Percentiles rank a stretch among this genome's conserved stretches.
These are phyloP conservation scores for Etheostoma cragini DNA, from an alignment of 2,113 vertebrate genomes.

Conservation along the genomic window DNA sequence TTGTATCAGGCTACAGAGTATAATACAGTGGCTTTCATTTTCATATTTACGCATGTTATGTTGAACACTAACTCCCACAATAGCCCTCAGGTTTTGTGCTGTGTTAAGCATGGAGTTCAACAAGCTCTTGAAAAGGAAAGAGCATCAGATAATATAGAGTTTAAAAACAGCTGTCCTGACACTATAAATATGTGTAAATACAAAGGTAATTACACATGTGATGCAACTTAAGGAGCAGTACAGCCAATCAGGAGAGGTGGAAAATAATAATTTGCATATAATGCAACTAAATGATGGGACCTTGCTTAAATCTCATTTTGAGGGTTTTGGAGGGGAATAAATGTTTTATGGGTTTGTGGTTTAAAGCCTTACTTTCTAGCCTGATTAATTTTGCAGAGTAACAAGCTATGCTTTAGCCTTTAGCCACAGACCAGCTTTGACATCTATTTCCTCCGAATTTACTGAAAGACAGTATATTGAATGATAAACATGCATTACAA, in stretches of 20 bases:
- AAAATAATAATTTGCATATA: neutral
- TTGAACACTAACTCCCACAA: constrained; percentile 2
- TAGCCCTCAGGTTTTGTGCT: neutral
- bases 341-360: constrained; percentile 1
- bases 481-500: neutral
- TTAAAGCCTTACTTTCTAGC: neutral
- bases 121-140: constrained; percentile 18
- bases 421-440: neutral
- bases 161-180: neutral
- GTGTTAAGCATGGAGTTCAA: constrained; percentile 28
- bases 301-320: neutral
- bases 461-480: neutral
- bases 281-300: neutral
- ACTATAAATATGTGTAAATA: neutral
- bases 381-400: neutral
- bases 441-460: neutral
- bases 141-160: neutral
- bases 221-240: neutral
- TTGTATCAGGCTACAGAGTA: constrained; percentile 5
- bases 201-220: neutral
- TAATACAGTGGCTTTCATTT: neutral
- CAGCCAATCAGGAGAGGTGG: neutral
- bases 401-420: neutral
- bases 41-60: neutral
- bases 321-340: neutral